These are phyloP conservation scores for Orthonevra nobilis DNA, from an alignment of 2,888 invertebrate species.

Conservation along the genomic window DNA sequence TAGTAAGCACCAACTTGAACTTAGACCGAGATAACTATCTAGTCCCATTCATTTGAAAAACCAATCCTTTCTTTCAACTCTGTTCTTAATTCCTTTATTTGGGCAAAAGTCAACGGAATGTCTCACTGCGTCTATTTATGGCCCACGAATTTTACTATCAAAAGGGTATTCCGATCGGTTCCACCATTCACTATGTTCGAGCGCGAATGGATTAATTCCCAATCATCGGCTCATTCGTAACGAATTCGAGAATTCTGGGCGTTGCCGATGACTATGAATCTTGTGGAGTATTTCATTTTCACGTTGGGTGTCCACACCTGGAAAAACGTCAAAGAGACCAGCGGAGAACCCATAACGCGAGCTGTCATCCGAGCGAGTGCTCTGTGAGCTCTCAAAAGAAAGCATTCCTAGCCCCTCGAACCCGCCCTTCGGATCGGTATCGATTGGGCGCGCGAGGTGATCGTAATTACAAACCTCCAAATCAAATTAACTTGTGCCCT, in stretches of 20 bases:
- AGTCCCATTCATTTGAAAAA: conserved; percentile 16
- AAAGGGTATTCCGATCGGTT: neutral
- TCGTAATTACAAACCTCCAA: conserved; percentile 67
- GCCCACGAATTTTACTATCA: conserved; percentile 19
- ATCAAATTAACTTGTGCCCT: conserved; percentile 70
- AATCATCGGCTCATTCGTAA: conserved; percentile 44
- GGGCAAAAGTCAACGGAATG: neutral
- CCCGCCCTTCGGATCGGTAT: neutral
- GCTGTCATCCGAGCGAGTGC: conserved; percentile 49
- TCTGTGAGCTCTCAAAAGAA: conserved; percentile 44
- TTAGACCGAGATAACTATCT: conserved; percentile 8
- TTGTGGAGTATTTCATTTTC: neutral
- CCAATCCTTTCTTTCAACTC: conserved; percentile 24
- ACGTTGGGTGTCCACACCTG: conserved; percentile 58
- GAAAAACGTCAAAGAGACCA: conserved; percentile 53
- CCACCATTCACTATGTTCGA: conserved; percentile 3
- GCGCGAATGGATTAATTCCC: conserved; percentile 18
- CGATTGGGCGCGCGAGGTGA: conserved; percentile 46
- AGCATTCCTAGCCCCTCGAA: conserved; percentile 17
- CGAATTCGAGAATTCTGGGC: conserved; percentile 49
- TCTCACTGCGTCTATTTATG: neutral
- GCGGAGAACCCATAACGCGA: neutral
- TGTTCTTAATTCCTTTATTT: neutral
- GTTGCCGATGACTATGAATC: conserved; percentile 23
- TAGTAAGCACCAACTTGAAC: conserved; percentile 5